Base-by-base conservation (phyloP, 2,113 vertebrate genomes). In the Indicator indicator region DNA sequence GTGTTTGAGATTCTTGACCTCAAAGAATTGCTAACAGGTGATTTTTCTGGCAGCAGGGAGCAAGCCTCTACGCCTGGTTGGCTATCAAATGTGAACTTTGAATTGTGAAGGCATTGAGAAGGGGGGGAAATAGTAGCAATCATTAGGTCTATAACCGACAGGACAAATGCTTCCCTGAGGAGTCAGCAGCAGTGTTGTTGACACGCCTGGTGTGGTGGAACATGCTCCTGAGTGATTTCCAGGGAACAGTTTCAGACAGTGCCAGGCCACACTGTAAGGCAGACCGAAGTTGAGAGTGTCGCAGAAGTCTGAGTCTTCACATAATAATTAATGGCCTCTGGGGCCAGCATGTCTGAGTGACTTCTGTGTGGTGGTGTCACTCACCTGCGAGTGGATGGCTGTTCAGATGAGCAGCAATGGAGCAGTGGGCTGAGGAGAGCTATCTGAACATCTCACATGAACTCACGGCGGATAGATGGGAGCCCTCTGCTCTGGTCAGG, bases 81-180 rank as follows among this genome's bases (percentile, higher is more conserved):
- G 76, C 74, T 90, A 65, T 97, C 92, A 95, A 97, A 91, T 7
- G 48, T 95, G 96, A 96, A 94, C 97, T 97, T 97, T 97, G 96
- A 93, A 55, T 95, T 82, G 78, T 82, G 90, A 86, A 73, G 90
- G 84, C 56, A 76, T 83, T 86, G 83, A 73, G 77, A 71, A 48
- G 3, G 26, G 48, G 36, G 69, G 28, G 16, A 27, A 94, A 86
- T 77, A 92, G 94, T 33, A 65, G 86, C 86, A 80, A 91, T 93
- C 93, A 59, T 64, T 69, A 95, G 96, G 96, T 96, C 83, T 86
- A 28, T 96, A 93, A 96, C 96, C 50, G 3, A 36, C 4, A 7
- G 91, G 91, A 70, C 93, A 84, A 62, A 62, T 40, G 75, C 58
- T 86, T 71, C 60, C 38, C 75, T 6, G 80, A 88, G 88, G 64